A percentile compares a stretch with the other conserved stretches of the same genome.
Evolutionary conservation across 2,113 vertebrate species (phyloP).

Genomic region (Aythya baeri): DNA sequence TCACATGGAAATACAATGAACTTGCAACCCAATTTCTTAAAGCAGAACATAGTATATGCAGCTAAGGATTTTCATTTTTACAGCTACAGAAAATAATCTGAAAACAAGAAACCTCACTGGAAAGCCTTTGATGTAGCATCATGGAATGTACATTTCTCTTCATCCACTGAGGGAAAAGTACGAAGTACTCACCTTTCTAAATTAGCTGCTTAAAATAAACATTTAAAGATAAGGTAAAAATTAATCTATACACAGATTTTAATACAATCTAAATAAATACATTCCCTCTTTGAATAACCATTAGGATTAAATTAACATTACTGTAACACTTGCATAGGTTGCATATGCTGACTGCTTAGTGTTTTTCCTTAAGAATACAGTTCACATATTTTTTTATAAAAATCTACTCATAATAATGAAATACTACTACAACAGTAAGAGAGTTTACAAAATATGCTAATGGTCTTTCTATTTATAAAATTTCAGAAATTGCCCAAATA

Average conservation of each 20-base stretch:
- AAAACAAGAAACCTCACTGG: background rate
- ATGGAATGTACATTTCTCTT: background rate
- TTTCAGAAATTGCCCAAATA: background rate
- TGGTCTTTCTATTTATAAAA: background rate
- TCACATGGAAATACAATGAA: background rate
- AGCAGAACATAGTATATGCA: background rate
- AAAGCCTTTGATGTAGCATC: background rate
- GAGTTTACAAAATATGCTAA: background rate
- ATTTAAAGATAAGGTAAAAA: background rate
- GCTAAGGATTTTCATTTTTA: background rate
- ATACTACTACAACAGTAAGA: background rate
- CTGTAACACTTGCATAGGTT: background rate
- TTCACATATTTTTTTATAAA: background rate
- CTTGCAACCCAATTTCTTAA: background rate
- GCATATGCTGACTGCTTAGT: background rate
- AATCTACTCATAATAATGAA: background rate
- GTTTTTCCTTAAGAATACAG: background rate
- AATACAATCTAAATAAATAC: background rate
- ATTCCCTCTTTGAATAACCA: rapidly evolving
- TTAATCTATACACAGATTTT: background rate
- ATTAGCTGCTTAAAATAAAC: background rate
- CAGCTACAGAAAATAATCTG: background rate
- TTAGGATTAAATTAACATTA: background rate
- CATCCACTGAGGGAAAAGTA: background rate
- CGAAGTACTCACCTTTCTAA: background rate